These are phyloP conservation scores for Cephus runcator DNA, from an alignment of 2,888 invertebrate genomes.

Conservation along the genomic window DNA sequence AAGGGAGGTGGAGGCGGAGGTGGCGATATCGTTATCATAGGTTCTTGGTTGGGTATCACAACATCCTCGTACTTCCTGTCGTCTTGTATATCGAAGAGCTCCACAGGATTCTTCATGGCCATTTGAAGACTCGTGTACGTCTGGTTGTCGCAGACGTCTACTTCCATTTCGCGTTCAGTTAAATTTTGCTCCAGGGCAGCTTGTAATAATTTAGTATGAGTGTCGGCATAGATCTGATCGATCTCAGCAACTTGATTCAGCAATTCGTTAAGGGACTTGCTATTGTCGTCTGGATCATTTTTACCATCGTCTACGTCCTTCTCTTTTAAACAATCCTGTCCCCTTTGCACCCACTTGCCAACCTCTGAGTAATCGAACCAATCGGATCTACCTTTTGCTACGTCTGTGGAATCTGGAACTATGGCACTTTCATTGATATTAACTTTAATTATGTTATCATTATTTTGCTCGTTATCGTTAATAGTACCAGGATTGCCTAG, in stretches of 20 bases:
- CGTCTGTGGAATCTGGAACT: slow-evolving; percentile 15
- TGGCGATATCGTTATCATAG: slow-evolving; percentile 63
- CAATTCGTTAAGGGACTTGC: slow-evolving; percentile 75
- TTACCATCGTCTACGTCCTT: slow-evolving; percentile 35
- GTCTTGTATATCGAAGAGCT: slow-evolving; percentile 68
- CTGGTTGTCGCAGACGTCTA: slow-evolving; percentile 79
- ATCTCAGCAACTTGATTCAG: slow-evolving; percentile 82
- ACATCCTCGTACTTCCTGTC: slow-evolving; percentile 72
- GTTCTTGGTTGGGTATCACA: slow-evolving; percentile 65
- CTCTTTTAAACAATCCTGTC: slow-evolving; percentile 33
- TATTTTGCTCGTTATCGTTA: neutral
- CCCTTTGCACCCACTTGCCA: slow-evolving; percentile 54
- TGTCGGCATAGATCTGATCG: slow-evolving; percentile 84
- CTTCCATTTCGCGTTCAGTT: slow-evolving; percentile 65
- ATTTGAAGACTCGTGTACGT: slow-evolving; percentile 87
- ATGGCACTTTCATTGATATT: slow-evolving; percentile 11
- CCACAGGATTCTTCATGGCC: slow-evolving; percentile 85
- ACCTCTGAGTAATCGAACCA: slow-evolving; percentile 58
- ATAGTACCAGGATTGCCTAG: neutral
- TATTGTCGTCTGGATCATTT: slow-evolving; percentile 31
- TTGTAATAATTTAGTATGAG: slow-evolving; percentile 70
- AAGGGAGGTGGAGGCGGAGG: slow-evolving; percentile 47
- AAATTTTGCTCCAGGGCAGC: slow-evolving; percentile 36
- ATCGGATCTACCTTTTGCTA: slow-evolving; percentile 38
- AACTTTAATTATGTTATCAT: neutral